Percentiles rank a stretch among this genome's conserved stretches.
These are phyloP conservation scores for Sphaeramia orbicularis DNA, from an alignment of 2,797 vertebrate genomes.

Conservation along the genomic window DNA sequence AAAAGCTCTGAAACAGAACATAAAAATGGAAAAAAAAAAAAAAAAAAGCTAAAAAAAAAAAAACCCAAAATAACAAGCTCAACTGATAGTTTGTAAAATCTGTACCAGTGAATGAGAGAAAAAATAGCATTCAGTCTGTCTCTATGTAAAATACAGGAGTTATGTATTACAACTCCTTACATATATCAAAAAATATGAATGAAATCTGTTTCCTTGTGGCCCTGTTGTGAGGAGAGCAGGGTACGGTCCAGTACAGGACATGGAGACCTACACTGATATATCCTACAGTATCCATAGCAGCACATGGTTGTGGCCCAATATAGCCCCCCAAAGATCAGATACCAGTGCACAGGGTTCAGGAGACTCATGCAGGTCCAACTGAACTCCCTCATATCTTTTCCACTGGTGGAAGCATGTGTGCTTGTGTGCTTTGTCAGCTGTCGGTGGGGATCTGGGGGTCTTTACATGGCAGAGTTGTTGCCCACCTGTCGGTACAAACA, in stretches of 20 bases:
- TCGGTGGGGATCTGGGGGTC: constrained; percentile 37
- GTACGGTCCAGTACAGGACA: neutral
- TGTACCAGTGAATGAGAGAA: too few species aligned
- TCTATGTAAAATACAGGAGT: too few species aligned
- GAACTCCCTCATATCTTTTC: constrained; percentile 55
- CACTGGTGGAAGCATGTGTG: constrained; percentile 41
- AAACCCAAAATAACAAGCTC: too few species aligned
- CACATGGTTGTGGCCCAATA: constrained; percentile 53
- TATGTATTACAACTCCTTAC: neutral
- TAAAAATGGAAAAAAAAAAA: too few species aligned
- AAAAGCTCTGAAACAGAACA: too few species aligned
- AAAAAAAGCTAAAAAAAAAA: too few species aligned
- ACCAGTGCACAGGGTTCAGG: constrained; percentile 61
- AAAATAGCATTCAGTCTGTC: too few species aligned
- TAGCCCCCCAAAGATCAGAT: constrained; percentile 75
- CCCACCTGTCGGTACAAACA: constrained; percentile 52
- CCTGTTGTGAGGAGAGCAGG: neutral
- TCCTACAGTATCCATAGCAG: constrained; percentile 43
- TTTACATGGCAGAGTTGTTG: constrained; percentile 33
- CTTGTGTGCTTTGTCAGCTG: constrained; percentile 69
- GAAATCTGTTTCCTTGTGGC: neutral
- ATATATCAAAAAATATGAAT: neutral
- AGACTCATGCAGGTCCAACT: constrained; percentile 44
- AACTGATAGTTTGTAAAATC: too few species aligned
- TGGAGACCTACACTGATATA: constrained; percentile 10